These are phyloP conservation scores for Aricia artaxerxes DNA, from an alignment of 2,888 invertebrate species.

Conservation along the genomic window DNA sequence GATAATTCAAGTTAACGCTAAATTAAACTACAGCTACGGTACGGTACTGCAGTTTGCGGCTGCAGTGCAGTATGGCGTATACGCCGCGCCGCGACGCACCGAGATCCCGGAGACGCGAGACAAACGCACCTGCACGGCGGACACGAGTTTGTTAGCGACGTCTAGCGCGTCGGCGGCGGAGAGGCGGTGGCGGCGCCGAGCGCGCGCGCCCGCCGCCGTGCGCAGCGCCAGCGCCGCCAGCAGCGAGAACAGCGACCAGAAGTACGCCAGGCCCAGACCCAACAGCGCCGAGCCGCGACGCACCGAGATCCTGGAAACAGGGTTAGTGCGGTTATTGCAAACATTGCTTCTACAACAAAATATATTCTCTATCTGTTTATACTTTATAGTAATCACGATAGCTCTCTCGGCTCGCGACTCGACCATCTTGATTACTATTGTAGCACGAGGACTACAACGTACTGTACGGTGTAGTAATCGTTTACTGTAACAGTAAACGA, in stretches of 20 bases:
- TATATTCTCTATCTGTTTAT: too few species aligned
- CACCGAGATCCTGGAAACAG: conserved; percentile 24
- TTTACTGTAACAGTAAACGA: too few species aligned
- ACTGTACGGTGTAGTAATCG: too few species aligned
- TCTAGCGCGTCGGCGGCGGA: conserved; percentile 85
- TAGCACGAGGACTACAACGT: too few species aligned
- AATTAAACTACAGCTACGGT: too few species aligned
- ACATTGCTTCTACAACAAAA: too few species aligned
- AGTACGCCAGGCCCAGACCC: conserved; percentile 83
- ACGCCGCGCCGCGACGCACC: background rate
- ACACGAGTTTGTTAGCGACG: conserved; percentile 87
- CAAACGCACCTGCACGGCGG: conserved; percentile 83
- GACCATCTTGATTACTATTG: too few species aligned
- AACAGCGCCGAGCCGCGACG: conserved; percentile 82
- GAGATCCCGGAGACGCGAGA: background rate
- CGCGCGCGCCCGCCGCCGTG: conserved; percentile 79
- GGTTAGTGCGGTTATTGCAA: background rate
- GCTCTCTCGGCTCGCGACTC: too few species aligned
- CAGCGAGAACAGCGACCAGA: conserved; percentile 83
- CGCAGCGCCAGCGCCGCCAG: conserved; percentile 82
- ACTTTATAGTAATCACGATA: too few species aligned
- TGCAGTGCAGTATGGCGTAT: too few species aligned
- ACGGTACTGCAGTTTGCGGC: too few species aligned
- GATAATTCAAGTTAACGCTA: too few species aligned
- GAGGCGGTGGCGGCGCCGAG: conserved; percentile 83